A percentile compares a stretch with the other conserved stretches of the same genome.
Evolutionary conservation across 2,113 vertebrate species (phyloP).

Genomic region (Paramormyrops kingsleyae): DNA sequence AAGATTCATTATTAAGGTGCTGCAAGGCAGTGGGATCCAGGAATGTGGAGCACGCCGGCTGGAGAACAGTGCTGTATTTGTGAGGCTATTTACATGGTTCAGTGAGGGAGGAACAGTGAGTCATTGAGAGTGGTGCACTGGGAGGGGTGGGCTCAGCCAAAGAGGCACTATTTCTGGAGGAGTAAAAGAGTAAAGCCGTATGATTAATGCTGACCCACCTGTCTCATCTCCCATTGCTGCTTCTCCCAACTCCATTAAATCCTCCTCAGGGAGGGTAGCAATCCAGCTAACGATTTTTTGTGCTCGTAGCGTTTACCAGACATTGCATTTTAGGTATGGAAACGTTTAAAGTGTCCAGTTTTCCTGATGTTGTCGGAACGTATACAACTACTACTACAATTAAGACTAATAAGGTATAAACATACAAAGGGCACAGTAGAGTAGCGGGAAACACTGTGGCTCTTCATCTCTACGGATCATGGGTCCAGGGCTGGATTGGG

Average conservation of each 20-base stretch:
- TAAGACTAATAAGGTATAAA: neutral
- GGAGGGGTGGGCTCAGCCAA: neutral
- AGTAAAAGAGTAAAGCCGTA: neutral
- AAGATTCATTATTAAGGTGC: neutral
- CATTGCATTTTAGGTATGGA: neutral
- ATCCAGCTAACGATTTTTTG: neutral
- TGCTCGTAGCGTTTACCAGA: neutral
- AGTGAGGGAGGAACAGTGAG: neutral
- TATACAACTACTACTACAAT: neutral
- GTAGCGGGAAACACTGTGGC: neutral
- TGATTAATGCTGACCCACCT: neutral
- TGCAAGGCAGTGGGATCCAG: neutral
- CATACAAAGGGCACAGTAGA: neutral
- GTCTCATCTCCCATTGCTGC: neutral
- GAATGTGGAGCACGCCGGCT: neutral
- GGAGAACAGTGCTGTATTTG: neutral
- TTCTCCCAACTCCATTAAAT: neutral
- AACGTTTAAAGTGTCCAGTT: neutral
- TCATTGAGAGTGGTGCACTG: neutral
- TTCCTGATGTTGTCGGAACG: neutral
- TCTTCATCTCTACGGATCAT: neutral
- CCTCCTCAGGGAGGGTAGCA: neutral
- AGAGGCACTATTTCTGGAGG: neutral
- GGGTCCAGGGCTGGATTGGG: neutral
- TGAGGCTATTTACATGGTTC: neutral